Conservation (phyloP, 2,888 invertebrate species). For the Limenitis camilla region DNA sequence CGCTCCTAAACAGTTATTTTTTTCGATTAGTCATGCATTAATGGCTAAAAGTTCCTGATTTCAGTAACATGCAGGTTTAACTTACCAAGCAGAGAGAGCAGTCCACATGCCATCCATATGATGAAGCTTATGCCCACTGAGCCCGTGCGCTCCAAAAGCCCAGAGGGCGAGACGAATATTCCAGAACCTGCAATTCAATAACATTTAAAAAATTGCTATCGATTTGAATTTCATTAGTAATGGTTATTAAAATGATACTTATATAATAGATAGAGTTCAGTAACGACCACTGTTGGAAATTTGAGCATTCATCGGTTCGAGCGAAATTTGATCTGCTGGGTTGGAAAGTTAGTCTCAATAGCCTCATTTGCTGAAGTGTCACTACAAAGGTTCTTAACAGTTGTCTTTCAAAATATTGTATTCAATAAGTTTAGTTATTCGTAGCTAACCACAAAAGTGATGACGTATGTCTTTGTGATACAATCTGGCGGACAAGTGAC, state of each 20-base stretch:
- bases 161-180: slow-evolving; percentile 98
- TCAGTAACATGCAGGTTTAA: background rate
- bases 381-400: too few relatives aligned
- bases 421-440: too few relatives aligned
- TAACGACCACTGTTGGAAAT: too few relatives aligned
- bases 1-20: slow-evolving; percentile 78
- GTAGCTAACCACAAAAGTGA: background rate
- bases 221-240: too few relatives aligned
- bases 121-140: slow-evolving; percentile 96
- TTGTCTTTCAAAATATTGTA: too few relatives aligned
- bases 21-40: background rate
- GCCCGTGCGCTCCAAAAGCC: slow-evolving; percentile 91
- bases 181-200: slow-evolving; percentile 85
- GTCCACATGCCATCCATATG: slow-evolving; percentile 95
- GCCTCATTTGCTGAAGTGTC: too few relatives aligned
- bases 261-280: too few relatives aligned
- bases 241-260: too few relatives aligned
- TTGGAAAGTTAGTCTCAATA: too few relatives aligned
- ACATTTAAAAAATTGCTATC: background rate
- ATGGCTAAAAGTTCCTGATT: too few relatives aligned
- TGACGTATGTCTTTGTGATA: background rate
- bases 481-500: background rate
- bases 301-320: too few relatives aligned
- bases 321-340: too few relatives aligned
- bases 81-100: slow-evolving; percentile 90